Base-by-base conservation (phyloP, 2,113 vertebrate species). In the Strix aluco region DNA sequence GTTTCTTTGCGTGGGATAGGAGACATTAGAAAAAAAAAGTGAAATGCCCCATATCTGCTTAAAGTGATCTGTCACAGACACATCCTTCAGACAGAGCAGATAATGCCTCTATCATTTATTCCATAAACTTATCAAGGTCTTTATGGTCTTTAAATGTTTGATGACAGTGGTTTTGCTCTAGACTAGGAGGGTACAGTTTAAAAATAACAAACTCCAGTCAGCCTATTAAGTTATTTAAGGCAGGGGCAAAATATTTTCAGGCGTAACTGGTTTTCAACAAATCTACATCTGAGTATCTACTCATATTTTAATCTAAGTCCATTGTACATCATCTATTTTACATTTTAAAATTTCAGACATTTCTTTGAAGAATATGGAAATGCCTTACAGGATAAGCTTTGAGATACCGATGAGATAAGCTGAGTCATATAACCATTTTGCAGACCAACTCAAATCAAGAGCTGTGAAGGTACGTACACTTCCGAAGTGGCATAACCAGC, bases 401-500 rank as follows among this genome's bases (percentile, higher is more conserved):
- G 36, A 71, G 26, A 22, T 3, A 16, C 10, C 2, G 3, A 8
- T 7, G 22, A 74, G 40, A 58, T 30, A 57, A 67, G n/a, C 13
- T 5, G 29, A 72, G n/a, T 15, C 81, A 55, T 5, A 42, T 1
- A 10, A 20, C 17, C 47, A 52, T 59, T 55, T 67, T 32, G 17
- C 22, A 72, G 66, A 30, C 27, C n/a, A 65, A 36, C 36, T 73
- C 49, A 22, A 20, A 70, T 3, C 26, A 29, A 38, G 81, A 57
- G 71, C 26, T 83, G 30, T 6, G 27, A 78, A 49, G 34, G 34
- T 42, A 49, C 42, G 2, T 1, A 11, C 13, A 2, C 29, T 61
- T 27, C 38, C 1, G 0, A 36, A 58, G 40, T 1, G 21, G n/a
- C 40, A 25, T 1, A 44, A 40, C 21, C 72, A 46, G 21, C 10